Evolutionary conservation across 2,797 vertebrate genomes (phyloP).

Genomic region (Acrossocheilus wenchowensis): DNA sequence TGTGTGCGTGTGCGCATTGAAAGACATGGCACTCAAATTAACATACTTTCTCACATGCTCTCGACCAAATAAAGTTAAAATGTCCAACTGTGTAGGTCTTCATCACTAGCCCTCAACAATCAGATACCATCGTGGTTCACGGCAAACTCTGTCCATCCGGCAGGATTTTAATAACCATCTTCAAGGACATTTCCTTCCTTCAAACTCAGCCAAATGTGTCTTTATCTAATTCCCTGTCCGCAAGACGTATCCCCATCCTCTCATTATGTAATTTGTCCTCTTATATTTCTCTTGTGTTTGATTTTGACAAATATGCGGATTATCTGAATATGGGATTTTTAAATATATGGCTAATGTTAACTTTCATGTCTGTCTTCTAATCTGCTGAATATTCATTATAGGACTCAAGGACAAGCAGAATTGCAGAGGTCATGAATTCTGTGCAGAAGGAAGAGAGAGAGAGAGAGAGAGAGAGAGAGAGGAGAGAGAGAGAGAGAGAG

Average conservation of each 20-base stretch:
- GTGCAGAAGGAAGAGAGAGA: slow-evolving; percentile 59
- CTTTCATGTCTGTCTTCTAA: slow-evolving; percentile 84
- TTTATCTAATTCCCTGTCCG: slow-evolving; percentile 75
- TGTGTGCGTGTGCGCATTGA: not conserved
- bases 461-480: slow-evolving; percentile 63
- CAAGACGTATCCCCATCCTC: slow-evolving; percentile 75
- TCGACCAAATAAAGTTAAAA: slow-evolving; percentile 21
- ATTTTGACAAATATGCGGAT: slow-evolving; percentile 86
- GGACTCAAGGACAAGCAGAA: slow-evolving; percentile 80
- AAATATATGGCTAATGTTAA: slow-evolving; percentile 85
- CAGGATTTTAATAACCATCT: slow-evolving; percentile 77
- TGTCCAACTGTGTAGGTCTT: not conserved
- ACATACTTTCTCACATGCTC: not conserved
- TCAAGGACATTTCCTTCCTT: slow-evolving; percentile 75
- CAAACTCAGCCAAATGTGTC: slow-evolving; percentile 76
- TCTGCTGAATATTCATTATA: slow-evolving; percentile 85
- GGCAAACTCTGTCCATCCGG: slow-evolving; percentile 15
- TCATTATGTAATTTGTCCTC: slow-evolving; percentile 80
- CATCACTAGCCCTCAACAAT: not conserved
- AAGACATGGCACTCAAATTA: not conserved
- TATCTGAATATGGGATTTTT: slow-evolving; percentile 81
- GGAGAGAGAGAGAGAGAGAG: slow-evolving; percentile 59
- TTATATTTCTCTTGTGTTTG: slow-evolving; percentile 82
- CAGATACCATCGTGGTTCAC: not conserved
- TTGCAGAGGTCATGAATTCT: slow-evolving; percentile 80